Evolutionary conservation across 2,888 invertebrate genomes (phyloP).

Genomic region (Dusona sp.): DNA sequence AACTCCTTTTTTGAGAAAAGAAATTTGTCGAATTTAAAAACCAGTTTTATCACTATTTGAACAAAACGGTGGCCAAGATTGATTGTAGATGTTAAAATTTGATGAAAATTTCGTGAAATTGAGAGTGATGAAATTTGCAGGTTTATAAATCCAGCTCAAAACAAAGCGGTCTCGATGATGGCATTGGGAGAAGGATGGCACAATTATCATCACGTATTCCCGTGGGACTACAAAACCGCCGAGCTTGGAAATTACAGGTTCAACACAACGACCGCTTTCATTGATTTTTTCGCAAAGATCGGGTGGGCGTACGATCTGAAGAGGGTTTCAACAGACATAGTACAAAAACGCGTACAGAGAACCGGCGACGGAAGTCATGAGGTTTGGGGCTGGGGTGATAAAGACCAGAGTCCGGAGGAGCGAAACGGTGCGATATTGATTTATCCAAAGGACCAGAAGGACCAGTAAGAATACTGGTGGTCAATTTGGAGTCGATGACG

Average conservation of each 20-base stretch:
- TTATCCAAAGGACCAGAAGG: conserved; percentile 66
- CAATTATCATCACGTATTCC: conserved; percentile 97
- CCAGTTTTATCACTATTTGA: no score
- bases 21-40: no score
- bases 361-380: conserved; percentile 92
- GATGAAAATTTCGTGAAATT: neutral
- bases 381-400: conserved; percentile 89
- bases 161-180: conserved; percentile 89
- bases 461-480: conserved; percentile 29
- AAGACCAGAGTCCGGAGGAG: conserved; percentile 82
- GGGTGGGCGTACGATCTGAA: conserved; percentile 96
- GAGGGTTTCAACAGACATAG: conserved; percentile 90
- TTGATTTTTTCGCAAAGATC: conserved; percentile 90
- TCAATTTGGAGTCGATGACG: neutral
- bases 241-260: conserved; percentile 89
- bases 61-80: no score
- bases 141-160: conserved; percentile 92
- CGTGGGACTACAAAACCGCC: conserved; percentile 96
- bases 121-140: conserved; percentile 84
- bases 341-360: conserved; percentile 89
- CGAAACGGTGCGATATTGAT: conserved; percentile 74
- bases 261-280: conserved; percentile 86
- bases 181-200: conserved; percentile 97
- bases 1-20: no score
- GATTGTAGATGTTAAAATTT: neutral